phyloP scores from a whole-genome alignment of 2,113 vertebrate species.

The Alexandromys fortis region DNA sequence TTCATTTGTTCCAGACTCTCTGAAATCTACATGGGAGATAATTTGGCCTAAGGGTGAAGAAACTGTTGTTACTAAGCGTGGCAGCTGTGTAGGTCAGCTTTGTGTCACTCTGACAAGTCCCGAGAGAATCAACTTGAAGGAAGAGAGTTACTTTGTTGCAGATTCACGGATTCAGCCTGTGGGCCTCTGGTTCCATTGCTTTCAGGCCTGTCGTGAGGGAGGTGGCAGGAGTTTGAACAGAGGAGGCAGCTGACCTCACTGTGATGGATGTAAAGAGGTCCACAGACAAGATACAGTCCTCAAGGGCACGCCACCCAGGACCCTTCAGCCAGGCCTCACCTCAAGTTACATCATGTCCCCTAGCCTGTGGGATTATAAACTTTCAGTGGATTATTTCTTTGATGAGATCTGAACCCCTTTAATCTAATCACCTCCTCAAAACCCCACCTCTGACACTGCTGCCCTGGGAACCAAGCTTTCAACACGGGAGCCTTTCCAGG shows the following conservation, averaged over 20 bases:
- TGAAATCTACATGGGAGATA: slow-evolving; percentile 1
- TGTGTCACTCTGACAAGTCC: neutral
- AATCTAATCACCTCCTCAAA: neutral
- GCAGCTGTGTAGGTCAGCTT: neutral
- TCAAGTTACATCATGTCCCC: neutral
- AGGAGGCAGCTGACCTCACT: neutral
- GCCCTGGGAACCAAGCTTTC: neutral
- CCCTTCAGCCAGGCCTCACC: neutral
- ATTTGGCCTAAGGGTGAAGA: neutral
- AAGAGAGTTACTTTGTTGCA: neutral
- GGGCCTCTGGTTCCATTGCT: neutral
- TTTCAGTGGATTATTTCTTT: neutral
- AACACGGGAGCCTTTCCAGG: neutral
- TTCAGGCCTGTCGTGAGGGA: neutral
- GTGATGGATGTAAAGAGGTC: neutral
- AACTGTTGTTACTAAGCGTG: neutral
- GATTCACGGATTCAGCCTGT: neutral
- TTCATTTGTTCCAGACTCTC: neutral
- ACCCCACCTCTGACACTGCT: neutral
- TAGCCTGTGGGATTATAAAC: neutral
- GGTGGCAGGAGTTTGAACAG: too few relatives aligned
- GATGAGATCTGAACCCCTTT: neutral
- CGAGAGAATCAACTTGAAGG: neutral
- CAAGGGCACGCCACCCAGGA: neutral
- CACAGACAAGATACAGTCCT: neutral